These are phyloP conservation scores for Cephalophus harveyi DNA, from an alignment of 2,113 vertebrate genomes.

Conservation along the genomic window DNA sequence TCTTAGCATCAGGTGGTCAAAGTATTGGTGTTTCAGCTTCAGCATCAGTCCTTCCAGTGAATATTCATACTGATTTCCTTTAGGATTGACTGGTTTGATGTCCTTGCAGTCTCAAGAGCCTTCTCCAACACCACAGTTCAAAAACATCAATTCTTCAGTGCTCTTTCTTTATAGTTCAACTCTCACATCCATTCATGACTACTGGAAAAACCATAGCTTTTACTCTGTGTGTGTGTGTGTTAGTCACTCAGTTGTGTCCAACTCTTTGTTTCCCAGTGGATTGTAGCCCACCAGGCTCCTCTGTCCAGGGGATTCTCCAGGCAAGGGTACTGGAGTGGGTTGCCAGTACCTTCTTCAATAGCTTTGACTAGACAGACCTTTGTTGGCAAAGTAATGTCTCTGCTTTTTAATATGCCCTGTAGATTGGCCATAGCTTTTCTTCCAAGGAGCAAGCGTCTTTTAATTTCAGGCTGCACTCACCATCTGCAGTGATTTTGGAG, in stretches of 20 bases:
- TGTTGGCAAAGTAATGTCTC: neutral
- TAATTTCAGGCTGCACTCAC: neutral
- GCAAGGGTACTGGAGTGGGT: neutral
- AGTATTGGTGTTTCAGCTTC: neutral
- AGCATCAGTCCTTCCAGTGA: neutral
- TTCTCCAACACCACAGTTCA: neutral
- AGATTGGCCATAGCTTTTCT: neutral
- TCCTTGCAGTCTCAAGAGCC: neutral
- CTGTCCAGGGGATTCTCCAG: neutral
- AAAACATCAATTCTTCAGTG: accelerated
- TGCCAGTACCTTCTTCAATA: neutral
- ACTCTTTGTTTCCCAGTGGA: neutral
- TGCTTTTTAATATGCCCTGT: neutral
- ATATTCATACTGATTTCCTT: neutral
- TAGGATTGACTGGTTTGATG: neutral
- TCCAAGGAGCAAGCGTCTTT: neutral
- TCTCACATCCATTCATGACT: neutral
- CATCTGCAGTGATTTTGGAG: neutral
- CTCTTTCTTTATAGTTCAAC: neutral
- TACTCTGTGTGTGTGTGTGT: neutral
- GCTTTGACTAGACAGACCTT: neutral
- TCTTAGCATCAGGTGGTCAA: neutral
- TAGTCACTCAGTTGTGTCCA: neutral
- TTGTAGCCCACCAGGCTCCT: neutral
- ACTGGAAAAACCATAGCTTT: neutral